phyloP scores from a whole-genome alignment of 2,113 vertebrate species.

The Dinomys branickii region DNA sequence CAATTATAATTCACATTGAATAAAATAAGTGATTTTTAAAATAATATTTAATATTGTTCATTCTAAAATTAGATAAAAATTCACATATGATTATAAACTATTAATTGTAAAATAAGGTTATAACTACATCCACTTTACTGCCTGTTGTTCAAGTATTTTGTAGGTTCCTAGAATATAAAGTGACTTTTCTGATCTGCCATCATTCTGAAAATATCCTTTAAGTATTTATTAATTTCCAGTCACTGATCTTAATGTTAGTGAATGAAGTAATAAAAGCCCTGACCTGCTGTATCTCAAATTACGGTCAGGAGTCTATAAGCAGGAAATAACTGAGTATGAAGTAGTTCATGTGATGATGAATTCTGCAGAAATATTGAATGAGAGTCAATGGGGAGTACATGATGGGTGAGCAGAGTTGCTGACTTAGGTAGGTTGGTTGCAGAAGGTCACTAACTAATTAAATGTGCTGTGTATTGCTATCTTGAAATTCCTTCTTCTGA shows the following conservation, averaged over 20 bases:
- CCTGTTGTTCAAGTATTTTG: not conserved
- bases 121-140: not conserved
- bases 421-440: fast-evolving
- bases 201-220: not conserved
- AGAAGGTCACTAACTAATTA: not conserved
- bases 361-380: not conserved
- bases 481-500: not conserved
- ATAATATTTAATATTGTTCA: not conserved
- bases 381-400: not conserved
- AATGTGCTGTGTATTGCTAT: not conserved
- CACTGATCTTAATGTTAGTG: not conserved
- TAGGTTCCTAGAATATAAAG: not conserved
- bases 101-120: not conserved
- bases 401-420: not conserved
- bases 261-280: not conserved
- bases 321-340: not conserved
- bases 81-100: not conserved
- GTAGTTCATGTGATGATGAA: not conserved
- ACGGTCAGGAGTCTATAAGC: not conserved
- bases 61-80: not conserved
- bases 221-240: not conserved
- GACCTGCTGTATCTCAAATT: not conserved
- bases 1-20: not conserved
- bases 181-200: not conserved
- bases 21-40: not conserved